These are phyloP conservation scores for Platycheirus rosarum DNA, from an alignment of 2,888 invertebrate genomes.

Conservation along the genomic window DNA sequence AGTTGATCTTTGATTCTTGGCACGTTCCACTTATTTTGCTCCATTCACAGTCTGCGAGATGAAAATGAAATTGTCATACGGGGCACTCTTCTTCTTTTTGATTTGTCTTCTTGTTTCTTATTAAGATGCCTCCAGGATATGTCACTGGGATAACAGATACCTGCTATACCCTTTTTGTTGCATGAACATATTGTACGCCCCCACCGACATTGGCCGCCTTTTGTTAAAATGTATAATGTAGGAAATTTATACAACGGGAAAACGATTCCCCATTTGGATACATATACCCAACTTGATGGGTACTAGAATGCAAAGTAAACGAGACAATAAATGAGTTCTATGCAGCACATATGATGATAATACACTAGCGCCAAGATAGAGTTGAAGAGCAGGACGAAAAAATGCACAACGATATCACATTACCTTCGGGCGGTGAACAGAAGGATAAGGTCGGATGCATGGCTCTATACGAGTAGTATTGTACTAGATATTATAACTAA, in stretches of 20 bases:
- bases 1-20: conserved; percentile 69
- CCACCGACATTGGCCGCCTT: conserved; percentile 5
- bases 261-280: conserved; percentile 20
- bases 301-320: conserved; percentile 64
- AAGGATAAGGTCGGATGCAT: conserved; percentile 66
- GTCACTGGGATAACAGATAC: conserved; percentile 64
- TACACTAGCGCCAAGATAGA: conserved; percentile 5
- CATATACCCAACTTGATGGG: conserved; percentile 31
- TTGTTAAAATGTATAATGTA: conserved; percentile 5
- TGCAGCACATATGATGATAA: conserved; percentile 53
- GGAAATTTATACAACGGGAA: no score
- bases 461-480: conserved; percentile 1
- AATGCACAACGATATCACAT: conserved; percentile 69
- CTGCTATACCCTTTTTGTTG: conserved; percentile 31
- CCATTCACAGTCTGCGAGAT: conserved; percentile 52
- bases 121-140: conserved; percentile 70
- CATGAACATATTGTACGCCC: conserved; percentile 60
- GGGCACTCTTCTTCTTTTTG: conserved; percentile 11
- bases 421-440: conserved; percentile 63
- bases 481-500: conserved; percentile 20
- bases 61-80: conserved; percentile 63
- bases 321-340: conserved; percentile 71
- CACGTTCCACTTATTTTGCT: conserved; percentile 67
- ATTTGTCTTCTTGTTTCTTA: conserved; percentile 54
- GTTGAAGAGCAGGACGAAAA: conserved; percentile 25